These are phyloP conservation scores for Adelges cooleyi DNA, from an alignment of 1,140 invertebrate species.

Conservation along the genomic window DNA sequence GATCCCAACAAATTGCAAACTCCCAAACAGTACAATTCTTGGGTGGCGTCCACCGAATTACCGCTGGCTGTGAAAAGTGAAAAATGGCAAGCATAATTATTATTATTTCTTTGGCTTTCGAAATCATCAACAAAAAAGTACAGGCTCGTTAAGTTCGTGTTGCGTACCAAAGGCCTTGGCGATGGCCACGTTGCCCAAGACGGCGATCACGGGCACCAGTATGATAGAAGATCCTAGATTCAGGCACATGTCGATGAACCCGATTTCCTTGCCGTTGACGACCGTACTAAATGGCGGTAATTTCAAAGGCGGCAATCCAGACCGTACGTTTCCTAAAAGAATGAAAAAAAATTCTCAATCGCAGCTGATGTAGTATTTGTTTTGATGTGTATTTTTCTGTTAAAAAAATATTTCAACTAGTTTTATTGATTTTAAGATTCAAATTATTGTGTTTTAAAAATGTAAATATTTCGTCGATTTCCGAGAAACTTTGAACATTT, in stretches of 20 bases:
- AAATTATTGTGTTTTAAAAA: too few relatives aligned
- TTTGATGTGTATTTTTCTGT: neutral
- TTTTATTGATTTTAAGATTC: neutral
- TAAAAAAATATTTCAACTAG: neutral
- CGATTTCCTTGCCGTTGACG: conserved; percentile 47
- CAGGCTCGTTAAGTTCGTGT: too few relatives aligned
- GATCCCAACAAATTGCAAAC: conserved; percentile 79
- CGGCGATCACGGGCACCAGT: conserved; percentile 64
- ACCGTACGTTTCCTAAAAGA: conserved; percentile 47
- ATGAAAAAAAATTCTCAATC: neutral
- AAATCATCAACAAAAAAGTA: too few relatives aligned
- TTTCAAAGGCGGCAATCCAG: conserved; percentile 50
- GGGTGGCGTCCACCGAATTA: conserved; percentile 64
- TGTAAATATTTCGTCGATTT: too few relatives aligned
- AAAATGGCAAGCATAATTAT: too few relatives aligned
- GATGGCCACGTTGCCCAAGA: conserved; percentile 75
- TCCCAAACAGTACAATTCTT: conserved; percentile 73
- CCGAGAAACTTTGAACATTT: too few relatives aligned
- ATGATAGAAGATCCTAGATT: conserved; percentile 57
- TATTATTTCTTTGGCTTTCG: too few relatives aligned
- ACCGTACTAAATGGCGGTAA: conserved; percentile 52
- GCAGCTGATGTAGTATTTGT: neutral
- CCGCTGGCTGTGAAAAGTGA: conserved; percentile 48
- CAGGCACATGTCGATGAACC: conserved; percentile 50
- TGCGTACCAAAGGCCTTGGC: conserved; percentile 70